phyloP scores from a whole-genome alignment of 2,888 invertebrate genomes.

The Lysandra coridon region DNA sequence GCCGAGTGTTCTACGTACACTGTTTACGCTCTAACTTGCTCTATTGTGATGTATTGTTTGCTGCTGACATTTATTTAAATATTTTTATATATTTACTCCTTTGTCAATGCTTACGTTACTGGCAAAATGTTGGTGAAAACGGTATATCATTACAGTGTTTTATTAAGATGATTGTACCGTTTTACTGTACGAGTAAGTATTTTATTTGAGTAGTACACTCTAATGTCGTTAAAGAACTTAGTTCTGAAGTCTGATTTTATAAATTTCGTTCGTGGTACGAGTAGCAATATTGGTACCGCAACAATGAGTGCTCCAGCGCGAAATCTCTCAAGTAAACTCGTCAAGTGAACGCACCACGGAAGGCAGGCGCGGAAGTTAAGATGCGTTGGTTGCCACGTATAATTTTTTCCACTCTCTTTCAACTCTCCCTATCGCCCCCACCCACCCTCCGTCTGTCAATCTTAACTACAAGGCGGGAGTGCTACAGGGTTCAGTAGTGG shows the following conservation, averaged over 20 bases:
- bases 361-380: constrained; percentile 74
- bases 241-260: background rate
- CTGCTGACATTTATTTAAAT: constrained; percentile 8
- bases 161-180: background rate
- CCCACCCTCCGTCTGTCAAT: constrained; percentile 78
- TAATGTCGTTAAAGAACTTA: too few relatives aligned
- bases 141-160: background rate
- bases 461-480: constrained; percentile 74
- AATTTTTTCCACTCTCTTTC: constrained; percentile 77
- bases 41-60: constrained; percentile 14
- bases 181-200: too few relatives aligned
- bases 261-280: background rate
- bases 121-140: background rate
- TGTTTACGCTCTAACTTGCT: constrained; percentile 21
- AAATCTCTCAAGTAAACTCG: constrained; percentile 44
- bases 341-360: constrained; percentile 55
- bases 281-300: background rate
- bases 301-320: constrained; percentile 2
- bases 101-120: background rate
- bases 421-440: constrained; percentile 63
- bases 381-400: constrained; percentile 78
- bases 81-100: background rate
- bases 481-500: constrained; percentile 66
- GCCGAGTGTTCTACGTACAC: constrained; percentile 9
- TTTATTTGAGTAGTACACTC: too few relatives aligned